Evolutionary conservation across 2,888 invertebrate genomes (phyloP), one percentile per base, ranked within the genome.

Genomic region (Ormyrus pomaceus): DNA sequence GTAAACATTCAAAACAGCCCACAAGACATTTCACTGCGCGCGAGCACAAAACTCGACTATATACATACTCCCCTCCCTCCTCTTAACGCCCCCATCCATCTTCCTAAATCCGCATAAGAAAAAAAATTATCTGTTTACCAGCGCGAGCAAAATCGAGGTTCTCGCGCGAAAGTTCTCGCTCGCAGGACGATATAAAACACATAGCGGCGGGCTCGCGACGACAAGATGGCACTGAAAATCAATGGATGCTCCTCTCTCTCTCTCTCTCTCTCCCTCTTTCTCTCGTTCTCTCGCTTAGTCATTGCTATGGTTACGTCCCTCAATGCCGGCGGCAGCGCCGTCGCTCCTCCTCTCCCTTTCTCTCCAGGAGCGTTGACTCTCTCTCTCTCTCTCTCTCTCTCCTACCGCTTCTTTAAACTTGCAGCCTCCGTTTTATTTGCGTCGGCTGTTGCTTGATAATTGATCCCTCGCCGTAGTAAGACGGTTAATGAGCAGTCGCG

Each of bases 201-300:
- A 86, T 86, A 34, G 59, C 56, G 69, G 13, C 58, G 45, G 62
- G 55, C 51, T 10, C 64, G 13, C 58, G 56, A 88, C 89, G 89
- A 89, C 89, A 89, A 89, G 89, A 89, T 89, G 89, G 89, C 88
- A 89, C 89, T 89, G 89, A 90, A 90, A 90, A 90, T 90, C 90
- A 89, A 90, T 90, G 90, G 88, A 87, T 87, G 86, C 84, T 83
- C 84, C 81, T 61, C 82, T 82, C 80, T 80, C 81, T 82, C 81
- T 55, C 79, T 73, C 59, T 77, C 79, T 46, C 77, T 72, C 70
- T 72, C 66, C 59, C 62, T 71, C 76, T 46, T 64, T 65, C 75
- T 66, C 70, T 59, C 73, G 50, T 55, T 34, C 81, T 55, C 79
- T 70, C 75, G 61, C 79, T 79, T 82, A 79, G 87, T 87, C 88